Evolutionary conservation across 2,113 vertebrate genomes (phyloP), one percentile per base, ranked within the genome.

Genomic region (Mixornis gularis): DNA sequence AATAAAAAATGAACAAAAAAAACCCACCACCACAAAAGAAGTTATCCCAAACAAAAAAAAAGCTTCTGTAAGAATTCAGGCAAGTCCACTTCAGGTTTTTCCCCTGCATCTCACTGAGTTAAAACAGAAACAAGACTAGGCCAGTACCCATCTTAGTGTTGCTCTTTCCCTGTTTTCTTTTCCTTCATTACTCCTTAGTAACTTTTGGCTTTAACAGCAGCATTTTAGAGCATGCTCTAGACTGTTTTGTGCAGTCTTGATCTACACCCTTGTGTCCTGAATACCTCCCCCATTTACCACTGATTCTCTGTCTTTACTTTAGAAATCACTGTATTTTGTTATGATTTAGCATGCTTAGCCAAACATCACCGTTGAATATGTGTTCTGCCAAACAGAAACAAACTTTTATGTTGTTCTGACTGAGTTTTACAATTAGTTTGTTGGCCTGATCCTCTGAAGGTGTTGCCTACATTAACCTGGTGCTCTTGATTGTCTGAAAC

Each of bases 31-130:
- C 25, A 76, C 26, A 7, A 69, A 69, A 55, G 25, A 68, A 62
- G 5, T 51, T 59, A 52, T 12, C 13, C 17, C 22, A 68, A n/a
- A 15, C 4, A 29, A 56, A 12, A 34, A 34, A 26, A 32, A 65
- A 68, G 3, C 26, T 63, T 56, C 29, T 4, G 0, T 22, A 55
- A 30, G 10, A 74, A 63, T 71, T 79, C 12, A 82, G 20, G 41
- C 30, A 72, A 69, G 25, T 46, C 22, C 46, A 41, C n/a, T 68
- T 72, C 30, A 65, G 27, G 34, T 46, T 55, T 40, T 26, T 8
- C 13, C 1, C 6, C 4, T 1, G 0, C 3, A 18, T 36, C 22
- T 66, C 4, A 1, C 13, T 4, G 10, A 63, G 40, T 63, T 71
- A 52, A 91, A 84, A 68, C 7, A 8, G 81, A 87, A 91, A 72